phyloP scores from a whole-genome alignment of 2,113 vertebrate genomes.

The Arizona elegans region DNA sequence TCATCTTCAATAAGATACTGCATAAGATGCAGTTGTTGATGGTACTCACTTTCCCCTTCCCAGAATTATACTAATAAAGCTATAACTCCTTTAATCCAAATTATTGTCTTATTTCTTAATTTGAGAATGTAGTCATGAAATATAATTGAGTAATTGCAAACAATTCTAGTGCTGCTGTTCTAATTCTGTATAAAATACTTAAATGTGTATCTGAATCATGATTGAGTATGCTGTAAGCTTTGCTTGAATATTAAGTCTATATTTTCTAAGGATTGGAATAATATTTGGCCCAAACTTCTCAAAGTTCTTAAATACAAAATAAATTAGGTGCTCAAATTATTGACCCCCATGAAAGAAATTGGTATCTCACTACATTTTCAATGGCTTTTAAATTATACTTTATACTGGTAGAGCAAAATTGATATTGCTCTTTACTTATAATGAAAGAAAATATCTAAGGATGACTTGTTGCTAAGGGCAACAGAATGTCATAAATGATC shows the following conservation, averaged over 20 bases:
- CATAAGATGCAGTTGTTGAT: not conserved
- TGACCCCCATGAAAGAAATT: slow-evolving; percentile 54
- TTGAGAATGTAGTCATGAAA: not conserved
- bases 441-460: slow-evolving; percentile 57
- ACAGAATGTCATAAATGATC: slow-evolving; percentile 55
- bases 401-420: slow-evolving; percentile 52
- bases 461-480: slow-evolving; percentile 61
- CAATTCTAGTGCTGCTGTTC: not conserved
- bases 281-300: slow-evolving; percentile 32
- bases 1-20: not conserved
- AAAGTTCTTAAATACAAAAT: slow-evolving; percentile 55
- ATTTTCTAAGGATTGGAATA: slow-evolving; percentile 51
- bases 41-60: not conserved
- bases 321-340: slow-evolving; percentile 63
- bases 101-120: not conserved
- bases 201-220: not conserved
- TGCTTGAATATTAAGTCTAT: slow-evolving; percentile 18
- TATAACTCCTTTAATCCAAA: not conserved
- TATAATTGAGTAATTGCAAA: not conserved
- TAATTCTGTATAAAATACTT: not conserved
- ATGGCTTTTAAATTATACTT: slow-evolving; percentile 62
- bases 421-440: slow-evolving; percentile 61
- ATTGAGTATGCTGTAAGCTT: not conserved
- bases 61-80: not conserved
- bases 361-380: slow-evolving; percentile 49